phyloP scores from a whole-genome alignment of 1,140 invertebrate genomes.

The Vanessa atalanta region DNA sequence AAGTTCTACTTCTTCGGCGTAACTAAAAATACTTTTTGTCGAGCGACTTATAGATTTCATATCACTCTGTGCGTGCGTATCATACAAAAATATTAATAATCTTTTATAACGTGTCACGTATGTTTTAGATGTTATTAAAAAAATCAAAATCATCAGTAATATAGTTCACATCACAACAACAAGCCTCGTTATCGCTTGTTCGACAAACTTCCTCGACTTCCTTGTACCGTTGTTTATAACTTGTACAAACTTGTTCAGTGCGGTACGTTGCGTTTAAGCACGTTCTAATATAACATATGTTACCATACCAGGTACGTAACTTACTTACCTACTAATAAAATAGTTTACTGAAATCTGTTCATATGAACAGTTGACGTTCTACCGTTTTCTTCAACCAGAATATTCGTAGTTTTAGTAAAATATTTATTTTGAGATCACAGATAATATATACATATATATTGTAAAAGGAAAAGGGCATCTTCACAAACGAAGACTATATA shows the following conservation, averaged over 20 bases:
- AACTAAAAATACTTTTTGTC: too few species aligned
- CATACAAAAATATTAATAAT: too few species aligned
- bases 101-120: too few species aligned
- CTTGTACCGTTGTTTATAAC: conserved; percentile 19
- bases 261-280: conserved; percentile 13
- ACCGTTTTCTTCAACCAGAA: too few species aligned
- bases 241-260: conserved; percentile 21
- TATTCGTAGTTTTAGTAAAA: too few species aligned
- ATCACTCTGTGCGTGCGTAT: too few species aligned
- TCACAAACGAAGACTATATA: too few species aligned
- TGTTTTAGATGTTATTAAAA: neutral
- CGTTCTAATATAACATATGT: neutral
- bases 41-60: too few species aligned
- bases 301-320: conserved; percentile 2
- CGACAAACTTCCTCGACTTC: conserved; percentile 23
- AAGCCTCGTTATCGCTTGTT: conserved; percentile 22
- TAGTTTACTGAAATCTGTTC: neutral
- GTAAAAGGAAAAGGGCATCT: too few species aligned
- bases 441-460: too few species aligned
- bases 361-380: neutral
- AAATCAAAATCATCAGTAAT: neutral
- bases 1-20: too few species aligned
- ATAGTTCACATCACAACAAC: conserved; percentile 1
- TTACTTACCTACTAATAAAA: neutral
- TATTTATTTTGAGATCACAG: too few species aligned